phyloP scores from a whole-genome alignment of 2,797 vertebrate species.

The Spinus olivaceus region DNA sequence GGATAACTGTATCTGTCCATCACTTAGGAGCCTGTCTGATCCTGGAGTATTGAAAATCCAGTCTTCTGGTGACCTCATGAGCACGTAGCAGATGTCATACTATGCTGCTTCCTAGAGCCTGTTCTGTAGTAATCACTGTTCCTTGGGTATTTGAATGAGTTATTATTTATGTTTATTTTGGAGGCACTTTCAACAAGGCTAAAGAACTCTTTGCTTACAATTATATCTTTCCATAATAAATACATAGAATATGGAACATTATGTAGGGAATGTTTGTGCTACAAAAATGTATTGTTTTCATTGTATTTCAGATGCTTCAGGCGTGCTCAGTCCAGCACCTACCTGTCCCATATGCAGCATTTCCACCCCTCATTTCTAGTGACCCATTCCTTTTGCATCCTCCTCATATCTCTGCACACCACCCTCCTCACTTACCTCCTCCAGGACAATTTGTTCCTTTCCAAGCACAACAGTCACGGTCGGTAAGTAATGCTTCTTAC shows the following conservation, averaged over 20 bases:
- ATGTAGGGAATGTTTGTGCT: not conserved
- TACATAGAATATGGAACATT: not conserved
- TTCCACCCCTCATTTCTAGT: slow-evolving; percentile 92
- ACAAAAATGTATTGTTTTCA: not conserved
- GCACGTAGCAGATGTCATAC: not conserved
- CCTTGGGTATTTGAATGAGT: not conserved
- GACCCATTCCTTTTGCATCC: slow-evolving; percentile 94
- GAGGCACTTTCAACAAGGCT: not conserved
- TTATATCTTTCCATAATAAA: not conserved
- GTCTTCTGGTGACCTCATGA: not conserved
- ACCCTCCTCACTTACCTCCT: slow-evolving; percentile 88
- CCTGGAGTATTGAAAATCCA: not conserved
- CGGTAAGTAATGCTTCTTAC: slow-evolving; percentile 78
- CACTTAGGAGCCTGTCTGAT: not conserved
- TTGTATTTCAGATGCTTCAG: slow-evolving; percentile 88
- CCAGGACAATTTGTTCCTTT: slow-evolving; percentile 94
- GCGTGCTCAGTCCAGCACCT: slow-evolving; percentile 96
- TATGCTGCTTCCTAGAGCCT: not conserved
- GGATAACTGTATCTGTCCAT: not conserved
- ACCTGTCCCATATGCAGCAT: slow-evolving; percentile 90
- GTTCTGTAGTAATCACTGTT: not conserved
- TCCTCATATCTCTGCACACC: slow-evolving; percentile 88
- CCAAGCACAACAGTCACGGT: slow-evolving; percentile 93
- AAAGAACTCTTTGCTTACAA: not conserved
- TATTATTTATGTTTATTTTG: not conserved